phyloP scores from a whole-genome alignment of 1,140 invertebrate genomes.

The Eulimnadia texana region DNA sequence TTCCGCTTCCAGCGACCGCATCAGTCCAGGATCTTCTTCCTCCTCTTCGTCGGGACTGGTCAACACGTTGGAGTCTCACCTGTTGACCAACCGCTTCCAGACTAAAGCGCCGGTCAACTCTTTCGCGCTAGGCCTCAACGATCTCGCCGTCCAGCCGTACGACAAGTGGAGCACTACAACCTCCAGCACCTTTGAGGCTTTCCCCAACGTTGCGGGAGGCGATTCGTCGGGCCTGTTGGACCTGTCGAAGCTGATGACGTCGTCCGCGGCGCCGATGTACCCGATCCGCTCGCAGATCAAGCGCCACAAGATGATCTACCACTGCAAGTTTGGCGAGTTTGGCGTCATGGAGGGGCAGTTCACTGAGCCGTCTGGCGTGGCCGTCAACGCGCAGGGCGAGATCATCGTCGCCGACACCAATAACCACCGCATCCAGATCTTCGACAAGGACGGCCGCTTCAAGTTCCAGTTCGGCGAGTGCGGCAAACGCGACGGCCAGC shows the following conservation, averaged over 20 bases:
- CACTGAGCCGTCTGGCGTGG: constrained; percentile 96
- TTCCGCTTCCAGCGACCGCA: background rate
- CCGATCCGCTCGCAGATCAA: constrained; percentile 93
- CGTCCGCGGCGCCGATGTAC: background rate
- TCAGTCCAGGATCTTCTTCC: background rate
- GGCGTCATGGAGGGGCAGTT: constrained; percentile 98
- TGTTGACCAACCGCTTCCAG: constrained; percentile 3
- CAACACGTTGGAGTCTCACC: background rate
- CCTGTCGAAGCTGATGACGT: constrained; percentile 2
- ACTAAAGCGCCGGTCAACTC: background rate
- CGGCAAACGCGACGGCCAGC: constrained; percentile 86
- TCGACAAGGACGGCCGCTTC: constrained; percentile 97
- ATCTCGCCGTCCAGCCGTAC: background rate
- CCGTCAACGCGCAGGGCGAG: constrained; percentile 97
- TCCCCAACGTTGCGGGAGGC: too few species aligned
- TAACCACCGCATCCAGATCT: constrained; percentile 97
- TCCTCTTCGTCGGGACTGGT: background rate
- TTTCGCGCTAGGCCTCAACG: constrained; percentile 1
- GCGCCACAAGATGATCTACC: constrained; percentile 99
- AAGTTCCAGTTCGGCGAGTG: constrained; percentile 99
- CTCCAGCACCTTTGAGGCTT: too few species aligned
- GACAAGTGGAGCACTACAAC: constrained; percentile 7
- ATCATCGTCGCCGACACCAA: constrained; percentile 99
- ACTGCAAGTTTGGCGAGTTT: constrained; percentile 99
- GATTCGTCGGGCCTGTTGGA: constrained; percentile 5